A percentile compares a stretch with the other conserved stretches of the same genome.
phyloP scores from a whole-genome alignment of 2,113 vertebrate genomes.

The Marcusenius ussheri region DNA sequence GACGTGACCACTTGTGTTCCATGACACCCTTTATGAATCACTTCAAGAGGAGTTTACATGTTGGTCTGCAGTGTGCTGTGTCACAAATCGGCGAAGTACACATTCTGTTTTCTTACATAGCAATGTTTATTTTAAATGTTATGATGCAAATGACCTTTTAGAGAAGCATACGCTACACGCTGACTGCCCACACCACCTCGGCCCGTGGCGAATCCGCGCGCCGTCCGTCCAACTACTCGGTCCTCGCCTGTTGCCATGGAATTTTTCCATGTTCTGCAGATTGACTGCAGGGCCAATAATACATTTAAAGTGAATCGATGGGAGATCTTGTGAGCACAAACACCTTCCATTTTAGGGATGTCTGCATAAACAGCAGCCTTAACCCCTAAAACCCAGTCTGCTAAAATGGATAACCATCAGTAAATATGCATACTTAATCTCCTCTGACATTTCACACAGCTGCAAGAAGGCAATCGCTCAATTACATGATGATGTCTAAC shows the following conservation, averaged over 20 bases:
- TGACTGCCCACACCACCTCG: neutral
- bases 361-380: neutral
- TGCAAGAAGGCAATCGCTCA: neutral
- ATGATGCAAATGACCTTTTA: neutral
- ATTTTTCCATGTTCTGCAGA: neutral
- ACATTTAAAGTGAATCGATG: neutral
- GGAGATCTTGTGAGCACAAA: neutral
- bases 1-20: too few species aligned
- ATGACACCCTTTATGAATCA: too few species aligned
- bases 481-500: neutral
- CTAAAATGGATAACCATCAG: neutral
- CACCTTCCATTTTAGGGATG: neutral
- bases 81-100: neutral
- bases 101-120: neutral
- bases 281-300: neutral
- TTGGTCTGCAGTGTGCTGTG: neutral
- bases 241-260: conserved; percentile 9
- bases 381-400: neutral
- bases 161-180: neutral
- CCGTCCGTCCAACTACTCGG: neutral
- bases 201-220: neutral
- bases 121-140: neutral
- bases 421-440: neutral
- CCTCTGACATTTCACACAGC: neutral
- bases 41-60: neutral